Conservation (phyloP, 2,113 vertebrate species). For the Candoia aspera region DNA sequence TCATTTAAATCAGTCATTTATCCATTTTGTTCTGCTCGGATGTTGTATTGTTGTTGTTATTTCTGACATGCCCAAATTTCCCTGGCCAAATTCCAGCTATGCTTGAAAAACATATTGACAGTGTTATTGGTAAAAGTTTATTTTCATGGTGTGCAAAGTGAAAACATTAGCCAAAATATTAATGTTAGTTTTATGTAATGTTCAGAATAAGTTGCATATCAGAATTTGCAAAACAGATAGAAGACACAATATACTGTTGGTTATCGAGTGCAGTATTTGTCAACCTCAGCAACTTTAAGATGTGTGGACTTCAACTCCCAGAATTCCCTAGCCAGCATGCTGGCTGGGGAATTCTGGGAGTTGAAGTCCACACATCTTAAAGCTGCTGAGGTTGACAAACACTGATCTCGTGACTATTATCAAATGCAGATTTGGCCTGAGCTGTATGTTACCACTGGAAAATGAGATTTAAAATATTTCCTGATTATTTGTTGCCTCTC, state of each 20-base stretch:
- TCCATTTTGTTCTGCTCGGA: background rate
- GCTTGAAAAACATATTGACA: background rate
- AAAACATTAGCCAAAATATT: constrained; percentile 2
- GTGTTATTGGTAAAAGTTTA: background rate
- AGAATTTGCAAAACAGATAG: constrained; percentile 9
- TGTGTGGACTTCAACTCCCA: background rate
- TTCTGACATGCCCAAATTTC: background rate
- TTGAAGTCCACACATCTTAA: background rate
- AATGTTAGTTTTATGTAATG: background rate
- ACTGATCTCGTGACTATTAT: background rate
- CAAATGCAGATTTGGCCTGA: background rate
- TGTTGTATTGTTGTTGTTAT: background rate
- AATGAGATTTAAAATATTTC: constrained; percentile 36
- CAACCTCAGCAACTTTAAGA: background rate
- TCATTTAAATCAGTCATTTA: background rate
- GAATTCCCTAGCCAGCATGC: background rate
- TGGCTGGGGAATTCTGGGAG: background rate
- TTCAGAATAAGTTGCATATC: background rate
- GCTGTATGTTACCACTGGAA: background rate
- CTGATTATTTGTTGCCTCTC: constrained; percentile 47
- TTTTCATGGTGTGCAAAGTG: background rate
- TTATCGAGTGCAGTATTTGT: background rate
- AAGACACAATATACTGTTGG: background rate
- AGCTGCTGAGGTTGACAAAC: background rate
- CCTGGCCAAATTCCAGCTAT: background rate